phyloP scores from a whole-genome alignment of 2,797 vertebrate species.

The Scleropages formosus region DNA sequence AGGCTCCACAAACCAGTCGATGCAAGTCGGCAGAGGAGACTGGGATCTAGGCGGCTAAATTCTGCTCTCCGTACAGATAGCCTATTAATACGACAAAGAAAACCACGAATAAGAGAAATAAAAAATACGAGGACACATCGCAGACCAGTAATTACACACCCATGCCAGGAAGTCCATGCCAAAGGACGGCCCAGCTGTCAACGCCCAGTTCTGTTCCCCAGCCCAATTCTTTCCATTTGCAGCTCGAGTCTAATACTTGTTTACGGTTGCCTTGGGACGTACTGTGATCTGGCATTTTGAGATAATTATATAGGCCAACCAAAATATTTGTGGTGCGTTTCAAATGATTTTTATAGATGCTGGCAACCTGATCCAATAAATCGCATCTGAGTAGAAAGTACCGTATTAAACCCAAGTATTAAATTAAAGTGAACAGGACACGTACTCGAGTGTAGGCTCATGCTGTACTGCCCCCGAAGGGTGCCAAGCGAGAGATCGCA shows the following conservation, averaged over 20 bases:
- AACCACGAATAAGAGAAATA: no score
- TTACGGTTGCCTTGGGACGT: slow-evolving; percentile 57
- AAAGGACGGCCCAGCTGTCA: slow-evolving; percentile 62
- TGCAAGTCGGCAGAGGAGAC: not conserved
- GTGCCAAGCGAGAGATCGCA: slow-evolving; percentile 73
- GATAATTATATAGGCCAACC: slow-evolving; percentile 73
- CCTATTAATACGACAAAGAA: slow-evolving; percentile 7
- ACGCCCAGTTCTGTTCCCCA: slow-evolving; percentile 51
- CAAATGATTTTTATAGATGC: slow-evolving; percentile 71
- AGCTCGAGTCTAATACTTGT: slow-evolving; percentile 62
- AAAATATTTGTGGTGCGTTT: slow-evolving; percentile 68
- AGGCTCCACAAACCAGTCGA: not conserved
- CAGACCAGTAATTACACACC: no score
- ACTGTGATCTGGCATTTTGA: slow-evolving; percentile 69
- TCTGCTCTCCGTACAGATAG: not conserved
- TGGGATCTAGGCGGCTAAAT: not conserved
- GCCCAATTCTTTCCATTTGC: slow-evolving; percentile 42
- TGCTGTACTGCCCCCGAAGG: slow-evolving; percentile 65
- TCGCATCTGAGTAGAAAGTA: slow-evolving; percentile 66
- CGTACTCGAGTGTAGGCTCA: slow-evolving; percentile 72
- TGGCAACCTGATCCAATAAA: slow-evolving; percentile 73
- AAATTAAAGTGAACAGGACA: slow-evolving; percentile 74
- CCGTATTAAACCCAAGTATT: slow-evolving; percentile 69
- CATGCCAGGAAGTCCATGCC: not conserved
- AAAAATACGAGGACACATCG: not conserved